phyloP scores from a whole-genome alignment of 2,113 vertebrate species.

The Brachyistius frenatus region DNA sequence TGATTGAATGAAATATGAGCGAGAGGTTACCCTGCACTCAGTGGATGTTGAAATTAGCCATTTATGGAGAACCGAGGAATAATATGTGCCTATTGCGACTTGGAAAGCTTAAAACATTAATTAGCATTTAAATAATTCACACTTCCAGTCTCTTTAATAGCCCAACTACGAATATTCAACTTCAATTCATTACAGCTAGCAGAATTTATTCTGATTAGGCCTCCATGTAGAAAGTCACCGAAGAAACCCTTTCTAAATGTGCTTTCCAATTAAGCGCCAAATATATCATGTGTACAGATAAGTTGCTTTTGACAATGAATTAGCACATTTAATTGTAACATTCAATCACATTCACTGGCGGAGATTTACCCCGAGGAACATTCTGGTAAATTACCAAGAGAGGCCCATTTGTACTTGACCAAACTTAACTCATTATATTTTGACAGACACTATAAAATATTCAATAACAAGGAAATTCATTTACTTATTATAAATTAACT shows the following conservation, averaged over 20 bases:
- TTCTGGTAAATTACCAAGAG: conserved; percentile 73
- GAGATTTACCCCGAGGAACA: conserved; percentile 73
- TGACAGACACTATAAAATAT: conserved; percentile 83
- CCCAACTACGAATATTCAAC: conserved; percentile 71
- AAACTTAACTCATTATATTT: conserved; percentile 80
- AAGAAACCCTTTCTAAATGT: conserved; percentile 75
- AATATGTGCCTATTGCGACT: conserved; percentile 73
- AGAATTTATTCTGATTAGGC: conserved; percentile 72
- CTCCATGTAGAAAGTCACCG: conserved; percentile 61
- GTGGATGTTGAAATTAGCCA: conserved; percentile 58
- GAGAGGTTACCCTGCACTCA: conserved; percentile 59
- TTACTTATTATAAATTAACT: conserved; percentile 81
- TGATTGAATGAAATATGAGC: conserved; percentile 74
- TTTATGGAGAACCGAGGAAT: conserved; percentile 59
- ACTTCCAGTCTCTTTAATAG: conserved; percentile 75
- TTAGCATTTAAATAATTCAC: conserved; percentile 84
- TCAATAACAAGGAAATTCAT: conserved; percentile 75
- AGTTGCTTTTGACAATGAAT: conserved; percentile 83
- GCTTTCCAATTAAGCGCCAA: conserved; percentile 78
- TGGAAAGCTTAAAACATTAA: conserved; percentile 80
- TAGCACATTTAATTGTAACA: conserved; percentile 82
- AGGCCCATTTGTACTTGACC: conserved; percentile 79
- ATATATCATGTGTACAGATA: conserved; percentile 82
- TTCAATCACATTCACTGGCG: conserved; percentile 78
- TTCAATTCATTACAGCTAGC: conserved; percentile 71